Evolutionary conservation across 2,797 vertebrate genomes (phyloP).

Genomic region (Champsocephalus esox): DNA sequence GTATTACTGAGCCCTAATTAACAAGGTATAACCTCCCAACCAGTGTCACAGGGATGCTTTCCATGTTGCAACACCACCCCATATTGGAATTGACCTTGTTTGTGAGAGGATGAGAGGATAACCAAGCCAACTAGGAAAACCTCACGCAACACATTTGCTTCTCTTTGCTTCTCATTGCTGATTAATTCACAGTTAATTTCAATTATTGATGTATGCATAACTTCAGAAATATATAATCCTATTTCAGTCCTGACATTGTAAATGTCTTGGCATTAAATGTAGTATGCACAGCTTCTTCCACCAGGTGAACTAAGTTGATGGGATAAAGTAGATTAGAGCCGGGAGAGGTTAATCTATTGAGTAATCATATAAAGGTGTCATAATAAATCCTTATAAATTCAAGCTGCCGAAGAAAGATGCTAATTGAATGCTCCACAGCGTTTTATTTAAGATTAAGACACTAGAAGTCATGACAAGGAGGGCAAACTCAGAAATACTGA

Average conservation of each 20-base stretch:
- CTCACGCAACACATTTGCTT: not conserved
- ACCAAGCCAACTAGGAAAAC: conserved; percentile 1
- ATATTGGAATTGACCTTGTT: conserved; percentile 30
- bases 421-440: conserved; percentile 1
- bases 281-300: conserved; percentile 18
- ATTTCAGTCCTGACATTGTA: conserved; percentile 3
- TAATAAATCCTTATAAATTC: conserved; percentile 33
- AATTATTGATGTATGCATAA: not conserved
- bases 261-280: conserved; percentile 23
- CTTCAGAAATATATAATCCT: conserved; percentile 14
- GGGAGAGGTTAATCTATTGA: conserved; percentile 62
- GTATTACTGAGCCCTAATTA: conserved; percentile 43
- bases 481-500: not conserved
- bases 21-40: conserved; percentile 18
- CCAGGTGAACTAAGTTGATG: conserved; percentile 50
- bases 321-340: conserved; percentile 61
- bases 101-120: conserved; percentile 20
- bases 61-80: conserved; percentile 12
- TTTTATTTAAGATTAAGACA: not conserved
- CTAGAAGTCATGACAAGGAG: not conserved
- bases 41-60: conserved; percentile 27
- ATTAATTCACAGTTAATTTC: not conserved
- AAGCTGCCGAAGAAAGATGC: not conserved
- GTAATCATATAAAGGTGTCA: conserved; percentile 48
- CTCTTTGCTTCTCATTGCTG: not conserved